These are phyloP conservation scores for Actinostola sp. DNA, from an alignment of 92 coral and sea anemone species.

Conservation along the genomic window DNA sequence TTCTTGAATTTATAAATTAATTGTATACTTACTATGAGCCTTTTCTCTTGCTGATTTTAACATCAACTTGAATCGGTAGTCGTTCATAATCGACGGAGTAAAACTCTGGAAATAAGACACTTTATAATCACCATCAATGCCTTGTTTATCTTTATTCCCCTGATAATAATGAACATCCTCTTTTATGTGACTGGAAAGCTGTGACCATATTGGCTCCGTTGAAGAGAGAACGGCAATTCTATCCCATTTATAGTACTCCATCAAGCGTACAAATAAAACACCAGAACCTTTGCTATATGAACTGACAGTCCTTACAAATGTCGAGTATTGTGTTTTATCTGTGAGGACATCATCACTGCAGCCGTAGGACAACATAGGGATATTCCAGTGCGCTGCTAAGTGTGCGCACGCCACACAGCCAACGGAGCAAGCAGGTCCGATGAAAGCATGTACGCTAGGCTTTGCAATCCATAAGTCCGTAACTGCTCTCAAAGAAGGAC, in stretches of 20 bases:
- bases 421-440: conserved; percentile 77
- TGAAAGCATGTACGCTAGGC: conserved; percentile 60
- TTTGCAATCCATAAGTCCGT: conserved; percentile 45
- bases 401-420: conserved; percentile 73
- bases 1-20: not conserved
- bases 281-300: conserved; percentile 54
- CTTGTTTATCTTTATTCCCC: not conserved
- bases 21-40: conserved; percentile 69
- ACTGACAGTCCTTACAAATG: conserved; percentile 82
- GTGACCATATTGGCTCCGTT: conserved; percentile 74
- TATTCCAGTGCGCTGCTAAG: conserved; percentile 78
- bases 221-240: conserved; percentile 70
- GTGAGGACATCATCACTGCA: conserved; percentile 66
- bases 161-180: not conserved
- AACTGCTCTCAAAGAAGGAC: conserved; percentile 56
- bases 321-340: conserved; percentile 62
- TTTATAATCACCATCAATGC: not conserved
- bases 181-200: conserved; percentile 59
- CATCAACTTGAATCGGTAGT: conserved; percentile 51
- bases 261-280: conserved; percentile 45
- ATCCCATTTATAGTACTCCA: conserved; percentile 68
- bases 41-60: conserved; percentile 60
- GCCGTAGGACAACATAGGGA: conserved; percentile 78
- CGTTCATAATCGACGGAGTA: conserved; percentile 27
- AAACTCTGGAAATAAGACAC: conserved; percentile 34